These are phyloP conservation scores for Neosalanx taihuensis DNA, from an alignment of 2,797 vertebrate species.

Conservation along the genomic window DNA sequence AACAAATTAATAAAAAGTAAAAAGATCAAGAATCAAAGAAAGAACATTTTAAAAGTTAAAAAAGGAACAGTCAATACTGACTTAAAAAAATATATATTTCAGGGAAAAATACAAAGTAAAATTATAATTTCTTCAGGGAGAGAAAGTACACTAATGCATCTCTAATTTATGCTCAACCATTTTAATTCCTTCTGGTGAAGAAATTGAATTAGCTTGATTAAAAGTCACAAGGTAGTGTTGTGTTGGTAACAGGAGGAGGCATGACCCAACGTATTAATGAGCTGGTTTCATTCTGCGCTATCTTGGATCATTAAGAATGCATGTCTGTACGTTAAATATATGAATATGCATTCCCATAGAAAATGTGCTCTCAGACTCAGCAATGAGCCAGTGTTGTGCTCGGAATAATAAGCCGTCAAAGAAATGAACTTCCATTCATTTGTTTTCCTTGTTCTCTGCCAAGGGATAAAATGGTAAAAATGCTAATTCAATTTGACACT, in stretches of 20 bases:
- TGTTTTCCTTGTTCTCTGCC: constrained; percentile 1
- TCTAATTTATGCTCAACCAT: background rate
- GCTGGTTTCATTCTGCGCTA: constrained; percentile 61
- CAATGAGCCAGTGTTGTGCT: constrained; percentile 66
- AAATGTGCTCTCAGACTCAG: constrained; percentile 72
- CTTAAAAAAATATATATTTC: background rate
- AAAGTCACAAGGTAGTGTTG: constrained; percentile 38
- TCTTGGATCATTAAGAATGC: constrained; percentile 68
- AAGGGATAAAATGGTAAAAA: background rate
- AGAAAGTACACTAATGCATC: background rate
- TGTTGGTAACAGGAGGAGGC: constrained; percentile 50
- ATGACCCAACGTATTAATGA: constrained; percentile 72
- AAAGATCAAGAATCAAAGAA: background rate
- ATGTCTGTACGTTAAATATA: constrained; percentile 80
- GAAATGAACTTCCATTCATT: constrained; percentile 34
- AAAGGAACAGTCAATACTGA: background rate
- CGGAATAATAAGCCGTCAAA: constrained; percentile 68
- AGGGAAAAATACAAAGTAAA: background rate
- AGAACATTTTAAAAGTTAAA: background rate
- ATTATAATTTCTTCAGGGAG: background rate
- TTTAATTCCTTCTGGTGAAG: constrained; percentile 15
- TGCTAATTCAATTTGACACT: background rate
- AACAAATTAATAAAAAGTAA: background rate
- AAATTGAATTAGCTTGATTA: constrained; percentile 53
- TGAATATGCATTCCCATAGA: constrained; percentile 78